Base-by-base conservation (phyloP, 1,140 invertebrate genomes). In the Hylaeus volcanicus region DNA sequence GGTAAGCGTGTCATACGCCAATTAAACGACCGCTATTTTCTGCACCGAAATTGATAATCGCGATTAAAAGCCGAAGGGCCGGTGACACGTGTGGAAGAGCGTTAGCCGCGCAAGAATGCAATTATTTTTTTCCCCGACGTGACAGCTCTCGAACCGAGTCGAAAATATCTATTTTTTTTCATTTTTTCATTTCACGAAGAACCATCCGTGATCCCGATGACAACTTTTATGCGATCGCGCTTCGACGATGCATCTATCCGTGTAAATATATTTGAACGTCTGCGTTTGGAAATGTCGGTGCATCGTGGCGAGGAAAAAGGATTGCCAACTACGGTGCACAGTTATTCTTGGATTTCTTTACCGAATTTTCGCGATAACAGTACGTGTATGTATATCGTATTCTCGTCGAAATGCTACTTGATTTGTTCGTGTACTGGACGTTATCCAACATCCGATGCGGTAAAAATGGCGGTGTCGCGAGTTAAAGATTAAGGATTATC, bases 1-100 rank as follows among this genome's bases (percentile, higher is more conserved):
- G 86, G 87, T 88, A 86, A 89, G 88, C 86, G 88, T 87, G 88
- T 91, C 90, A 90, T 89, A 86, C 85, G 89, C 82, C 90, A 90
- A 90, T 91, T 91, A 90, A 86, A 84, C 79, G 81, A 74, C 86
- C 76, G 87, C 87, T 81, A 84, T 89, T 88, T 87, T 77, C 80
- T 74, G 73, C 84, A 64, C 82, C 84, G 82, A 86, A 87, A 89
- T 89, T 85, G 86, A 88, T 89, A 88, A 88, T 89, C 82, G 84
- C 83, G 84, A 86, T 87, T 87, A 87, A 86, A 86, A 87, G 77
- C 86, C 85, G 78, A 86, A 87, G 85, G 85, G 70, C 69, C 81
- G 84, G 84, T 85, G 84, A 85, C 83, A 85, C 84, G 83, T 56
- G 83, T 65, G 84, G 82, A 64, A 64, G 61, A 79, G 74, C 81